Evolutionary conservation across 2,113 vertebrate genomes (phyloP), one percentile per base, ranked within the genome.

Genomic region (Cephalopholis sonnerati): DNA sequence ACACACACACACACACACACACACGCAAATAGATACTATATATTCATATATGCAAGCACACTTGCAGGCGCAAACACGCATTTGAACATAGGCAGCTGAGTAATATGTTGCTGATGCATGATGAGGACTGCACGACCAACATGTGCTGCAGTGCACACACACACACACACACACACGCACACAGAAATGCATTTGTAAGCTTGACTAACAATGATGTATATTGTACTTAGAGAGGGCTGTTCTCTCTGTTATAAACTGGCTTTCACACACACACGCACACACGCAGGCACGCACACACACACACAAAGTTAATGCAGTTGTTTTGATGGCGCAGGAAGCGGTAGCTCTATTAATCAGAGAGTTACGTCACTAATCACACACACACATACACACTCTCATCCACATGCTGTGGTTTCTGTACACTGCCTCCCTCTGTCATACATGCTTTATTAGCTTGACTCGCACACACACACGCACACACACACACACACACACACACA

Each of bases 141-240:
- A 55, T 25, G 54, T 25, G 54, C n/a, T 55, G 54, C 54, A 55
- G n/a, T 22, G 3, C n/a, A 41, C 62, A 64, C 62, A 64, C 62
- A 65, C n/a, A 48, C 67, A 48, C 59, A 48, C 50, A 24, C 50
- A 15, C 32, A 54, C 67, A 36, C 51, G 55, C 64, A 73, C 36
- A 10, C 18, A 24, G 11, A 50, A 22, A 65, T 57, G 54, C 71
- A 75, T 72, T 24, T 32, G 41, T n/a, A 22, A 41, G 41, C 41
- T n/a, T 27, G 70, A 67, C 22, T 66, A 74, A 66, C 79, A 15
- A 53, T 74, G 79, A 81, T 82, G 55, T 41, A 74, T 67, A 41
- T 53, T 74, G 53, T 51, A 74, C 22, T 65, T 72, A 54, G 48
- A 36, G 59, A 59, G 24, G 11, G 36, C 69, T 25, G 68, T 4